Conservation (phyloP, 1,140 invertebrate genomes). For the Bombus affinis region DNA sequence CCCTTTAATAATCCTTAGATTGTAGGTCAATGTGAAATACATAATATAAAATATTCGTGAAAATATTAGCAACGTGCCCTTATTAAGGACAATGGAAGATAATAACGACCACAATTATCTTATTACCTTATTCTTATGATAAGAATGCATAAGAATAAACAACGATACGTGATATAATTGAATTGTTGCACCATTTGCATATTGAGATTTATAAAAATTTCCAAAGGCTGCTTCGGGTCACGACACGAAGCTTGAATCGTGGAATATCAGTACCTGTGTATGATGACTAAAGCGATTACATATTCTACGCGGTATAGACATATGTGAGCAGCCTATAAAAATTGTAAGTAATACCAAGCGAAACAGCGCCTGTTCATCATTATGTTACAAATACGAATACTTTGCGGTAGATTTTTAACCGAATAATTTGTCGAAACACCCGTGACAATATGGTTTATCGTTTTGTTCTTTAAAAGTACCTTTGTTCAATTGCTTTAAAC, state of each 20-base stretch:
- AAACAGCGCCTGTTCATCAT: constrained; percentile 32
- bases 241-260: constrained; percentile 5
- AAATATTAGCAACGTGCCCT: constrained; percentile 42
- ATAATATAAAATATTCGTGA: constrained; percentile 43
- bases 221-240: constrained; percentile 13
- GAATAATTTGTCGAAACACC: constrained; percentile 98
- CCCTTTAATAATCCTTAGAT: constrained; percentile 58
- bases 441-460: constrained; percentile 98
- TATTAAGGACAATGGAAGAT: constrained; percentile 44
- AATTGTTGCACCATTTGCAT: constrained; percentile 21
- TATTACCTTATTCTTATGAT: constrained; percentile 27
- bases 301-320: constrained; percentile 14
- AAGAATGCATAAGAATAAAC: constrained; percentile 8
- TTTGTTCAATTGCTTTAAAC: constrained; percentile 98
- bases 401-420: constrained; percentile 84
- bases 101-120: constrained; percentile 16
- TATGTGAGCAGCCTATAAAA: constrained; percentile 33
- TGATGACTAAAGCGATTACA: constrained; percentile 53
- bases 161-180: constrained; percentile 31
- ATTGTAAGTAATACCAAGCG: constrained; percentile 39
- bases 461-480: constrained; percentile 99
- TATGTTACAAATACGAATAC: constrained; percentile 59
- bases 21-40: constrained; percentile 43
- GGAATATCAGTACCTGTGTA: neutral
- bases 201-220: constrained; percentile 44